Evolutionary conservation across 2,797 vertebrate species (phyloP).

Genomic region (Lagodon rhomboides): DNA sequence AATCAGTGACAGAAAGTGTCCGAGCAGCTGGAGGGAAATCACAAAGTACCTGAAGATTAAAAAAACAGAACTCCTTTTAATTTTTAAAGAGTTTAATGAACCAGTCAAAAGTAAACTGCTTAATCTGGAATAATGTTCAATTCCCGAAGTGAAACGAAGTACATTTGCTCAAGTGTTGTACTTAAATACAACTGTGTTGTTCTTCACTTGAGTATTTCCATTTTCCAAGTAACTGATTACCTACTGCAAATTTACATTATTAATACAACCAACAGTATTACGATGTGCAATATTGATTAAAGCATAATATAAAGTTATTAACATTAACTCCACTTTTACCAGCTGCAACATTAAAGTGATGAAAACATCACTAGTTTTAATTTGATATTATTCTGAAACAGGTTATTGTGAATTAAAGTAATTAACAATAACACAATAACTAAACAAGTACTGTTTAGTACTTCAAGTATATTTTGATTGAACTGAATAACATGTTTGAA

Average conservation of each 20-base stretch:
- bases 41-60: not conserved
- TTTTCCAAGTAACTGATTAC: not conserved
- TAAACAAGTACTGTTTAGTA: no score
- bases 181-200: not conserved
- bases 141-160: not conserved
- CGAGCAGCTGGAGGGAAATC: not conserved
- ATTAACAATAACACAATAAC: no score
- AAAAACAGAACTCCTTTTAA: no score
- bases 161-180: not conserved
- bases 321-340: no score
- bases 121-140: not conserved
- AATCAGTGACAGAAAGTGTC: slow-evolving; percentile 34
- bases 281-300: no score
- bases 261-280: not conserved
- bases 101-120: not conserved
- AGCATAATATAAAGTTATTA: no score
- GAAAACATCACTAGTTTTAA: no score
- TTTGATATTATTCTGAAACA: no score
- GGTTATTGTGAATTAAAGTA: no score
- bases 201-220: not conserved
- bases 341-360: no score
- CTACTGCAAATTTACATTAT: not conserved
- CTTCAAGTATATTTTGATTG: no score
- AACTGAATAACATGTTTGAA: no score
- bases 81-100: not conserved